Base-by-base conservation (phyloP, 1,140 invertebrate species). In the Pomphorhynchus laevis region DNA sequence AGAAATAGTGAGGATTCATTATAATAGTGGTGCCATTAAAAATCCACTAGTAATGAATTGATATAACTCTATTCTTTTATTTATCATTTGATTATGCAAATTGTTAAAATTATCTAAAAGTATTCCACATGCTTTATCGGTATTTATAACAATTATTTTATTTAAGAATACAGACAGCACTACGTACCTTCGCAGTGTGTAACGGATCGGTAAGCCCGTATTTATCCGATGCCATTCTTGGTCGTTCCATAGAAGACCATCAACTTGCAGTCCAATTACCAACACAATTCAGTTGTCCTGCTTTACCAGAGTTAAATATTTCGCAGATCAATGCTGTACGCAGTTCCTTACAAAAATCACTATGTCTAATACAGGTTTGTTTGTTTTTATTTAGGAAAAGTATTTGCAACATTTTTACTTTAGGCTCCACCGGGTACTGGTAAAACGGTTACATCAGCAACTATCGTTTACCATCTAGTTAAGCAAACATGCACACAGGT, bases 281-380 rank as follows among this genome's bases (percentile, higher is more conserved):
- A 0, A 91, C 91, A 53, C 71, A 89, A 46, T 91, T 89, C 51
- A 82, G 76, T 39, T 84, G 82, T 1, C 82, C 82, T 0, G 82
- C 91, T 53, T 57, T 98, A 35, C 89, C 89, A 0, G 84, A 95
- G 52, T 63, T 98, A 4, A 98, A 98, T 58, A 67, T 80, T 44
- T 89, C 77, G 0, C 77, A 84, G 62, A 79, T 89, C 0, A 91
- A 84, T 58, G 89, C 89, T n/a, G 84, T 99, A 0, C 91, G 91
- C 53, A 82, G 89, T 53, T 84, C 84, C 0, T 62, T 98, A 1
- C 82, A 91, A 53, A 64, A 82, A n/a, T 84, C 86, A 0, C 55
- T 95, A 5, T 86, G 76, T 17, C 55, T 98, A 1, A 98, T 98
- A 50, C 89, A 98, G 59, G n/a, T n/a, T n/a, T n/a, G n/a, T n/a